Conservation (phyloP, 2,888 invertebrate species). For the Capitulum mitella region DNA sequence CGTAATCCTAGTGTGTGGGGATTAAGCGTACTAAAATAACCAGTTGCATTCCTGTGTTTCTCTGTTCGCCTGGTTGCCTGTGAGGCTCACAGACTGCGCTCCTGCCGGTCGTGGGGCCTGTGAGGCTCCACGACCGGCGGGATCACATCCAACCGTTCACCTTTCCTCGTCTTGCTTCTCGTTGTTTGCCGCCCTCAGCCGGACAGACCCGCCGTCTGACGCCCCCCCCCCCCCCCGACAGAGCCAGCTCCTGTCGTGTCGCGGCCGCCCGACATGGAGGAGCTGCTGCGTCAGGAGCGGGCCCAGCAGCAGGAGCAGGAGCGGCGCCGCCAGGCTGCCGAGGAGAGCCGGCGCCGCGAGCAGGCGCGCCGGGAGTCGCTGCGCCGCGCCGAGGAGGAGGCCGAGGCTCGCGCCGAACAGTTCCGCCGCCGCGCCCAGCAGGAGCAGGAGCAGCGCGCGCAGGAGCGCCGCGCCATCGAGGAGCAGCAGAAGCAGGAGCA, state of each 20-base stretch:
- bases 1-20: no score
- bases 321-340: constrained; percentile 42
- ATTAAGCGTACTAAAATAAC: no score
- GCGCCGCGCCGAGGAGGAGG: constrained; percentile 42
- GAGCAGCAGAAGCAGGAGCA: constrained; percentile 6
- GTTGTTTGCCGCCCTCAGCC: constrained; percentile 48
- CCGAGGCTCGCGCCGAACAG: background rate
- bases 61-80: no score
- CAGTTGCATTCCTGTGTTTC: no score
- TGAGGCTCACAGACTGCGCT: no score
- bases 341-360: constrained; percentile 54
- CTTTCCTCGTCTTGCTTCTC: no score
- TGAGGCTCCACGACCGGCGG: no score
- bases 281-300: constrained; percentile 69
- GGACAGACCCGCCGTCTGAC: constrained; percentile 53
- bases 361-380: constrained; percentile 47
- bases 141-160: no score
- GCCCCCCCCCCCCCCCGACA: constrained; percentile 13
- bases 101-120: no score
- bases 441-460: constrained; percentile 63
- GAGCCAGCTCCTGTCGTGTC: constrained; percentile 50
- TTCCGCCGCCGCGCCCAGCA: background rate
- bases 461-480: constrained; percentile 58
- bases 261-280: constrained; percentile 70
- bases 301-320: constrained; percentile 50